A percentile compares a stretch with the other conserved stretches of the same genome.
phyloP scores from a whole-genome alignment of 2,113 vertebrate species.

The Callorhinus ursinus region DNA sequence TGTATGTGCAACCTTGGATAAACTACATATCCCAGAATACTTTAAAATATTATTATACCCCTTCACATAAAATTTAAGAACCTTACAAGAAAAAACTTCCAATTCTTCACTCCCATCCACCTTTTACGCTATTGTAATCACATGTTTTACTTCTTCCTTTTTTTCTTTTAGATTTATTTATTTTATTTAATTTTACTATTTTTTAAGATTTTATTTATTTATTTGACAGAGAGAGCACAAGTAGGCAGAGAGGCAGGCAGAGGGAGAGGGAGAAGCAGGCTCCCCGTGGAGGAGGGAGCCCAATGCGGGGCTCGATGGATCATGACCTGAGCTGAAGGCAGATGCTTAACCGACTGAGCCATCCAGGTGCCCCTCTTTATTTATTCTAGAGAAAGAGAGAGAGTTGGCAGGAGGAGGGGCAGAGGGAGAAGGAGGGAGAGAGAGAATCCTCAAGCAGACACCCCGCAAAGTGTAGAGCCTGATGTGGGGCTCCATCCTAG shows the following conservation, averaged over 20 bases:
- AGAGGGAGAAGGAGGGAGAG: not conserved
- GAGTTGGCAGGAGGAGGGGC: not conserved
- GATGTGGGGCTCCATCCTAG: not conserved
- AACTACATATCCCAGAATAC: not conserved
- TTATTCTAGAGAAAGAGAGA: not conserved
- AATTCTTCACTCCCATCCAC: not conserved
- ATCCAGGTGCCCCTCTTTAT: not conserved
- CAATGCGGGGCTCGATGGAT: not conserved
- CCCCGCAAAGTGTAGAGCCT: not conserved
- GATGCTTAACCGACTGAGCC: not conserved
- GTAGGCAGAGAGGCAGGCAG: not conserved
- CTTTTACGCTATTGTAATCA: not conserved
- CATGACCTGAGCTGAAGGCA: not conserved
- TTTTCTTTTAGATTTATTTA: not conserved
- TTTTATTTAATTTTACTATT: not conserved
- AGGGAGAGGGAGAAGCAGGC: not conserved
- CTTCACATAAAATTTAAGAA: not conserved
- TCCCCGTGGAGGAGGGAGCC: not conserved
- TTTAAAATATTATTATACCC: not conserved
- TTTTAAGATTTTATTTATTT: not conserved
- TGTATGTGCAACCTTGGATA: not conserved
- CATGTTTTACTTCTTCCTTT: not conserved
- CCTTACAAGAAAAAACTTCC: not conserved
- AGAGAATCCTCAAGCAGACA: not conserved
- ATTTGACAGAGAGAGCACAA: not conserved